Evolutionary conservation across 2,888 invertebrate genomes (phyloP).

Genomic region (Agrochola circellaris): DNA sequence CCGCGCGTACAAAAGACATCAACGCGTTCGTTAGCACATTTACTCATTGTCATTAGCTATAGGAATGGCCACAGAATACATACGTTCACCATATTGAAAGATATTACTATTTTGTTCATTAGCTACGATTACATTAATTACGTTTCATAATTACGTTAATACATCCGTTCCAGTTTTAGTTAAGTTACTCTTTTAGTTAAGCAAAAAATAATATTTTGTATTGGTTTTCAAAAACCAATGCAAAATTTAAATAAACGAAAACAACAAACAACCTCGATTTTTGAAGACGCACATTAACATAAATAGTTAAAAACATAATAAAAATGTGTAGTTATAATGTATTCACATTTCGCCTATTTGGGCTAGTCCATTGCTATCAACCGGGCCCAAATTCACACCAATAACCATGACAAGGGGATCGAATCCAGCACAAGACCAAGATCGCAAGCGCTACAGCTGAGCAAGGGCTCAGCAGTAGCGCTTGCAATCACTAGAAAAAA

Average conservation of each 20-base stretch:
- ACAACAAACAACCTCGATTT: too few species aligned
- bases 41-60: slow-evolving; percentile 2
- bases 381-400: too few species aligned
- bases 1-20: slow-evolving; percentile 55
- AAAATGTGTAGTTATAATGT: too few species aligned
- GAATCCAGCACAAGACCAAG: too few species aligned
- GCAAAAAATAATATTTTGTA: not conserved
- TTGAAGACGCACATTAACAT: not conserved
- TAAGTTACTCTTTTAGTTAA: not conserved
- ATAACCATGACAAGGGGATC: too few species aligned
- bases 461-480: too few species aligned
- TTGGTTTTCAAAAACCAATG: not conserved
- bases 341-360: too few species aligned
- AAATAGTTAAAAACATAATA: too few species aligned
- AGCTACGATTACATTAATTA: slow-evolving; percentile 3
- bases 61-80: not conserved
- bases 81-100: slow-evolving; percentile 16
- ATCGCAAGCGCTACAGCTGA: too few species aligned
- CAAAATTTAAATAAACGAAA: too few species aligned
- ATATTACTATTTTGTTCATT: slow-evolving; percentile 4
- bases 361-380: too few species aligned
- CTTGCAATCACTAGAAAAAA: too few species aligned
- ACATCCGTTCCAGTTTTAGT: not conserved
- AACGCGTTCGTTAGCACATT: slow-evolving; percentile 40
- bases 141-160: not conserved